Evolutionary conservation across 2,113 vertebrate genomes (phyloP).

Genomic region (Eudyptes chrysolophus): DNA sequence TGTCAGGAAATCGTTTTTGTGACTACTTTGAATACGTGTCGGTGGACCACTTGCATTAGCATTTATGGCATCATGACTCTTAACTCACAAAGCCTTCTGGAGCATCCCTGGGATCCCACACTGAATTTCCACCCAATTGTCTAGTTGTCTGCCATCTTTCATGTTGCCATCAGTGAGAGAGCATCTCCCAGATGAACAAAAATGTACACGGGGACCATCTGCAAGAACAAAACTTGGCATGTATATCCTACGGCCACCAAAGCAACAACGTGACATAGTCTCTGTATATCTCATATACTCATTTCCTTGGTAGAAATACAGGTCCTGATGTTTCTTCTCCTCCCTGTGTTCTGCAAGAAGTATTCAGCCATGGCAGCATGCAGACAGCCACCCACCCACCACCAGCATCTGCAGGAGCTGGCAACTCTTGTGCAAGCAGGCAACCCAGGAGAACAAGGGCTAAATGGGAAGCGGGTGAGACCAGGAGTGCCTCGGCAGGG

Average conservation of each 20-base stretch:
- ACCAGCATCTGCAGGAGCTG: accelerated
- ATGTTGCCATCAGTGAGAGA: background rate
- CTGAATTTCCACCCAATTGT: background rate
- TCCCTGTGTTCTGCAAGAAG: background rate
- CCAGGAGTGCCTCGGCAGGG: background rate
- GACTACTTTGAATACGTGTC: background rate
- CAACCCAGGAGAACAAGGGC: background rate
- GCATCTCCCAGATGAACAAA: background rate
- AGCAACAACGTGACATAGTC: background rate
- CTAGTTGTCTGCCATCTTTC: background rate
- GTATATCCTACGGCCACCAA: background rate
- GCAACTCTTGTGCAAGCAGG: background rate
- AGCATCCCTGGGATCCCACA: background rate
- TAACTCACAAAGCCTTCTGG: background rate
- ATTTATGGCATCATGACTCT: background rate
- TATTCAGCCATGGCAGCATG: background rate
- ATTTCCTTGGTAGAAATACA: background rate
- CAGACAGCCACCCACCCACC: background rate
- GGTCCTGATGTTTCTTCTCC: background rate
- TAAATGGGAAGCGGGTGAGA: background rate
- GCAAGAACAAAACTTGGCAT: background rate
- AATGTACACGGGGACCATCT: background rate
- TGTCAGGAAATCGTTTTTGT: background rate
- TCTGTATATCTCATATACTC: background rate
- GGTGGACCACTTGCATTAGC: background rate